phyloP scores from a whole-genome alignment of 2,113 vertebrate genomes.

The Rhinopomastus cyanomelas region DNA sequence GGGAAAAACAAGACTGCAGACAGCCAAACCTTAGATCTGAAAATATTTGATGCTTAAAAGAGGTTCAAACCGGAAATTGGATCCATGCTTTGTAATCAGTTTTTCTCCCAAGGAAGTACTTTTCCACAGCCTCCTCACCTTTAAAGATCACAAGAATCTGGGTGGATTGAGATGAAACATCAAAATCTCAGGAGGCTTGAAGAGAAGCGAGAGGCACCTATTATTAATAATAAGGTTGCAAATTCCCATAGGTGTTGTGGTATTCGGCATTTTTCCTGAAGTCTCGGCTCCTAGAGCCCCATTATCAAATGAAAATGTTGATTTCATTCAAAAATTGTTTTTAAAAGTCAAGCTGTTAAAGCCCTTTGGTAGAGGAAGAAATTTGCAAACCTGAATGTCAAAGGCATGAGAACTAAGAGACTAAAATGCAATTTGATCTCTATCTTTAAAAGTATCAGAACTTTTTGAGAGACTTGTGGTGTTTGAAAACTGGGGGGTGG shows the following conservation, averaged over 20 bases:
- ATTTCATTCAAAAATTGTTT: slow-evolving; percentile 21
- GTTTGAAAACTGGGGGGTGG: slow-evolving; percentile 57
- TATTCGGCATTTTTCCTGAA: slow-evolving; percentile 57
- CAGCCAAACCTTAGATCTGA: background rate
- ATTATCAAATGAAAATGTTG: slow-evolving; percentile 34
- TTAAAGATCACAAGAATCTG: slow-evolving; percentile 43
- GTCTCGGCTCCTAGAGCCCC: slow-evolving; percentile 18
- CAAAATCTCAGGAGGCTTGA: background rate
- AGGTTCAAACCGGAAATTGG: background rate
- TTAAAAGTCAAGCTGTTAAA: background rate
- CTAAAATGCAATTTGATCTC: slow-evolving; percentile 55
- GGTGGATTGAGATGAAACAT: slow-evolving; percentile 46
- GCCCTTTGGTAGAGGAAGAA: slow-evolving; percentile 40
- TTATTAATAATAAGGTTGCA: slow-evolving; percentile 15
- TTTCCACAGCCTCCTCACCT: slow-evolving; percentile 11
- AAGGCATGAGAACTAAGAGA: slow-evolving; percentile 59
- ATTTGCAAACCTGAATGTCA: slow-evolving; percentile 50
- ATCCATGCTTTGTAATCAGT: background rate
- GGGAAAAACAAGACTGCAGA: background rate
- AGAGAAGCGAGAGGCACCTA: background rate
- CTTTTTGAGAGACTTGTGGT: slow-evolving; percentile 33
- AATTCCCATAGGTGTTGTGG: slow-evolving; percentile 23
- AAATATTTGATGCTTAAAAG: slow-evolving; percentile 1
- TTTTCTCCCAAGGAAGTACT: background rate
- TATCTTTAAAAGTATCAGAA: slow-evolving; percentile 61